These are phyloP conservation scores for Bombus sibiricus DNA, from an alignment of 1,140 invertebrate genomes.

Conservation along the genomic window DNA sequence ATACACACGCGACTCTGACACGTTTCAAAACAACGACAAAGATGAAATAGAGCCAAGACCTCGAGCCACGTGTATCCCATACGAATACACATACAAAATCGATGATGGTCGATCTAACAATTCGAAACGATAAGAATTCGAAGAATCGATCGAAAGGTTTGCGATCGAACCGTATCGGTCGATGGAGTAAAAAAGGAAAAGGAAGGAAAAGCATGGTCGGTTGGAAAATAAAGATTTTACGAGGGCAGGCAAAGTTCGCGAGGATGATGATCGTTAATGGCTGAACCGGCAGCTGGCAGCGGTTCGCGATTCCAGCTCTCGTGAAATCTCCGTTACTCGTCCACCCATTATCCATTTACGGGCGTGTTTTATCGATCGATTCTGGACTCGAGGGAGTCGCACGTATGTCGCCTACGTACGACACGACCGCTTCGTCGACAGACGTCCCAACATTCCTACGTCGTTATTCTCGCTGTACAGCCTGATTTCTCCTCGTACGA, in stretches of 20 bases:
- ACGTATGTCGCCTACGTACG: conserved; percentile 46
- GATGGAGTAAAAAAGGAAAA: background rate
- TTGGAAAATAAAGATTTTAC: conserved; percentile 14
- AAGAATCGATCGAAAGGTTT: too few relatives aligned
- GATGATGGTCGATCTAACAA: background rate
- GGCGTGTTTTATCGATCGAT: conserved; percentile 64
- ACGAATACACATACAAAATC: too few relatives aligned
- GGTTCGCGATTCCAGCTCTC: conserved; percentile 52
- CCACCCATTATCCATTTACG: conserved; percentile 64
- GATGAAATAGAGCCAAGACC: too few relatives aligned
- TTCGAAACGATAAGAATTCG: background rate
- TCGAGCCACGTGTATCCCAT: too few relatives aligned
- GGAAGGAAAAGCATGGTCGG: background rate
- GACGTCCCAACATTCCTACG: conserved; percentile 3
- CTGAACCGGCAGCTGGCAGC: conserved; percentile 40
- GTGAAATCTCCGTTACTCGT: conserved; percentile 66
- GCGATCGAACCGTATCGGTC: too few relatives aligned
- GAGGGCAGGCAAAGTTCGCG: conserved; percentile 20
- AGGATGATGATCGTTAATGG: conserved; percentile 60
- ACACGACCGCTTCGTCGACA: conserved; percentile 8
- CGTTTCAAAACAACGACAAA: too few relatives aligned
- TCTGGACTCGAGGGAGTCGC: conserved; percentile 45
- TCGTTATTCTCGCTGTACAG: background rate
- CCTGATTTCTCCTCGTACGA: background rate
- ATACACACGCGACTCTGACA: too few relatives aligned